Conservation (phyloP, 1,140 invertebrate genomes). For the Schlechtendalia chinensis region DNA sequence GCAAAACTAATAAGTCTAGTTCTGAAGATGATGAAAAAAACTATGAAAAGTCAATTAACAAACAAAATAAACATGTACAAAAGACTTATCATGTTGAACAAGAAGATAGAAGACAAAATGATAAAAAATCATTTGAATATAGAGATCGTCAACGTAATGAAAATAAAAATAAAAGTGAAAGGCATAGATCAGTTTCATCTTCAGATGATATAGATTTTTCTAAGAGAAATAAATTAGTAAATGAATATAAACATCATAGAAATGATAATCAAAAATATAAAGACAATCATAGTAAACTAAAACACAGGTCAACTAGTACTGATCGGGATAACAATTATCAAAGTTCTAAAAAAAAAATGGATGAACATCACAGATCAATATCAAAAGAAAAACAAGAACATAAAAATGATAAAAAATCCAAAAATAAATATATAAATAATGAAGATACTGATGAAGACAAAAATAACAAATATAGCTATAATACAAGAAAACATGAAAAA, state of each 20-base stretch:
- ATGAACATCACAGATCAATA: background rate
- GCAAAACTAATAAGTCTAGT: background rate
- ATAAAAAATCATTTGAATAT: conserved; percentile 13
- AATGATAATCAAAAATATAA: conserved; percentile 12
- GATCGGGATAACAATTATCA: background rate
- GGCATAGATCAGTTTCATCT: background rate
- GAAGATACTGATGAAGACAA: background rate
- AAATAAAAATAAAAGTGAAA: conserved; percentile 9
- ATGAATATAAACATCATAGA: conserved; percentile 15
- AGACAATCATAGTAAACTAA: background rate
- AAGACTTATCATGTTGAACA: background rate
- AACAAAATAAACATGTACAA: background rate
- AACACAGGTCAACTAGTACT: background rate
- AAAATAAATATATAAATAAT: conserved; percentile 10
- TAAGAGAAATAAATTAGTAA: conserved; percentile 1
- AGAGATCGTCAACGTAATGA: background rate
- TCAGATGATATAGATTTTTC: background rate
- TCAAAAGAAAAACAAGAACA: conserved; percentile 14
- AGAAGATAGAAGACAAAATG: background rate
- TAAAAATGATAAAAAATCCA: background rate
- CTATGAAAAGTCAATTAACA: background rate
- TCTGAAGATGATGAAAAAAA: conserved; percentile 9
- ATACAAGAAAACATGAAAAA: background rate
- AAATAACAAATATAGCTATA: background rate
- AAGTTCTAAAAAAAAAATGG: background rate